These are phyloP conservation scores for Hipparchia sbordonii DNA, from an alignment of 2,888 invertebrate genomes.

Conservation along the genomic window DNA sequence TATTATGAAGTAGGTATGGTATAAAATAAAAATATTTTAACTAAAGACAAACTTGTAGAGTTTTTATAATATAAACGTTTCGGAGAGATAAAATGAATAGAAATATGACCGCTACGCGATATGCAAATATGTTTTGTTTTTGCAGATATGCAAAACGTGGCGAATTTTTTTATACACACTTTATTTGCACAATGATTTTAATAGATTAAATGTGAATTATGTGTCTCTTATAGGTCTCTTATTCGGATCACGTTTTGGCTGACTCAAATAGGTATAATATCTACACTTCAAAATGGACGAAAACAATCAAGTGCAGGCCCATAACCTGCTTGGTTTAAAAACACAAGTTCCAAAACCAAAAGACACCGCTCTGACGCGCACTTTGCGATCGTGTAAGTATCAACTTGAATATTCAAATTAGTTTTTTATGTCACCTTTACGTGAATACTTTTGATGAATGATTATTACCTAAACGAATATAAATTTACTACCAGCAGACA, in stretches of 20 bases:
- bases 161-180: not conserved
- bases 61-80: not conserved
- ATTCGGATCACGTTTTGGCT: not conserved
- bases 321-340: constrained; percentile 69
- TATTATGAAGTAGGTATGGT: too few relatives aligned
- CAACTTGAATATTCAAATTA: not conserved
- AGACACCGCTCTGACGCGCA: constrained; percentile 63
- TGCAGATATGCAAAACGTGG: not conserved
- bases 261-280: not conserved
- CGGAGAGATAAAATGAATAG: not conserved
- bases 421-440: not conserved
- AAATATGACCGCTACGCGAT: not conserved
- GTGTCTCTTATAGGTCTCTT: not conserved
- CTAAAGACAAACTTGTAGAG: not conserved
- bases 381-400: constrained; percentile 71
- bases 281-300: constrained; percentile 54
- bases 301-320: constrained; percentile 65
- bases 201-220: not conserved
- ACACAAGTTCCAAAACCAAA: constrained; percentile 48
- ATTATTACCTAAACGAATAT: too few relatives aligned
- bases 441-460: too few relatives aligned
- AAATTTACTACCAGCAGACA: too few relatives aligned
- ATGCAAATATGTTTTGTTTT: not conserved
- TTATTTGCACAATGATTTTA: not conserved
- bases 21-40: not conserved